Evolutionary conservation across 2,113 vertebrate genomes (phyloP).

Genomic region (rat (Rattus norvegicus)): DNA sequence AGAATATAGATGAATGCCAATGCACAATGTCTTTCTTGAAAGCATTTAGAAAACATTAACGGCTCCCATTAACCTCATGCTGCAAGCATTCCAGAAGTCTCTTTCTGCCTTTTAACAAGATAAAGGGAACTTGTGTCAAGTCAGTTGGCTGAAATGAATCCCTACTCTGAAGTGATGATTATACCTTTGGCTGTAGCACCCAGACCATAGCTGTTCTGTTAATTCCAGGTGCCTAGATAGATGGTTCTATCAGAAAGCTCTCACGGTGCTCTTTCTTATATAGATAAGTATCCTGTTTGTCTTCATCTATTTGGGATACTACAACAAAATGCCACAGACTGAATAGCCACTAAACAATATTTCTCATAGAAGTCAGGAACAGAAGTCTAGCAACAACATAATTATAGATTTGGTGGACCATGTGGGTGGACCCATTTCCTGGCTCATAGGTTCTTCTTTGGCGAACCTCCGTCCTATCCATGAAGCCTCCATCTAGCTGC

Average conservation of each 20-base stretch:
- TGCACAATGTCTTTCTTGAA: neutral
- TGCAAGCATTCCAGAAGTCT: constrained; percentile 43
- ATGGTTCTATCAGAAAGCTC: neutral
- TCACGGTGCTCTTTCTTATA: neutral
- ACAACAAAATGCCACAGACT: neutral
- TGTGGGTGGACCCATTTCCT: no score
- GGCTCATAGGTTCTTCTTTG: neutral
- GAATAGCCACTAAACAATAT: neutral
- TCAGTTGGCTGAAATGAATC: neutral
- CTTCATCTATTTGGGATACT: neutral
- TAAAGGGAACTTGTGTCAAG: constrained; percentile 20
- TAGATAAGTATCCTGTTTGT: neutral
- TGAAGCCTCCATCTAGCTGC: neutral
- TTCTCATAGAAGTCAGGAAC: neutral
- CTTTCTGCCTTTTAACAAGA: neutral
- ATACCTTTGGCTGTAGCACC: neutral
- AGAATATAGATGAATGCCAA: constrained; percentile 74
- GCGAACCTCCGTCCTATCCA: neutral
- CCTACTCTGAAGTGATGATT: neutral
- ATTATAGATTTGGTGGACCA: neutral
- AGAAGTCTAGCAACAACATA: neutral
- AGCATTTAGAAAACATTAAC: constrained; percentile 57
- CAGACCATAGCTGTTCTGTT: neutral
- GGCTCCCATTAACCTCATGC: neutral
- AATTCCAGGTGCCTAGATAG: neutral